Evolutionary conservation across 2,888 invertebrate species (phyloP).

Genomic region (Drosophila infuscata): DNA sequence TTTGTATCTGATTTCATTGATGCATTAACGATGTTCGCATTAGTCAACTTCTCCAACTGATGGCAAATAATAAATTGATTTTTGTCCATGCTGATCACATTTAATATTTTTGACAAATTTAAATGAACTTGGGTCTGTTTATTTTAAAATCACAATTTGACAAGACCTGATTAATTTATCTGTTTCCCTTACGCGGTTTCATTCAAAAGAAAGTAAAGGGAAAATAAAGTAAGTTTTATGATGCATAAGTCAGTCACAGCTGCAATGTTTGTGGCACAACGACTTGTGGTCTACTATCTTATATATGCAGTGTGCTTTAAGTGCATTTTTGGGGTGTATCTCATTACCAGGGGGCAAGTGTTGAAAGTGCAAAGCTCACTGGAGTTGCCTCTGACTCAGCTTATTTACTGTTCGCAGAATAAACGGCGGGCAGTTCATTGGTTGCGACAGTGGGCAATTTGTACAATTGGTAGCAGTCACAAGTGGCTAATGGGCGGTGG

Average conservation of each 20-base stretch:
- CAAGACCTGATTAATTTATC: not conserved
- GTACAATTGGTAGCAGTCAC: slow-evolving; percentile 49
- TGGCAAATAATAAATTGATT: not conserved
- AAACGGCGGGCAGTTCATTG: slow-evolving; percentile 67
- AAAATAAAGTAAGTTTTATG: not conserved
- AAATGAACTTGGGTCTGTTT: not conserved
- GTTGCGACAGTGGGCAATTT: slow-evolving; percentile 55
- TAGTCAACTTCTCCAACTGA: not conserved
- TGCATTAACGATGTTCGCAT: not conserved
- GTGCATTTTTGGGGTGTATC: slow-evolving; percentile 26
- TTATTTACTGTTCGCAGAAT: slow-evolving; percentile 63
- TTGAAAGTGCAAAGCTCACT: slow-evolving; percentile 49
- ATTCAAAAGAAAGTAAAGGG: not conserved
- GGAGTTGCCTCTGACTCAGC: slow-evolving; percentile 30
- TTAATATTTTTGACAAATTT: not conserved
- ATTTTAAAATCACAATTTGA: not conserved
- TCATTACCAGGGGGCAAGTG: slow-evolving; percentile 23
- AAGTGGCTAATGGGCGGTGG: slow-evolving; percentile 6
- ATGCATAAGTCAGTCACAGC: not conserved
- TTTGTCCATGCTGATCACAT: too few species aligned
- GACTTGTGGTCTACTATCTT: slow-evolving; percentile 6
- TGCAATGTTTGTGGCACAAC: not conserved
- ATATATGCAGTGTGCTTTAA: slow-evolving; percentile 29
- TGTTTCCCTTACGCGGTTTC: not conserved
- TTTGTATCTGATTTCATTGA: not conserved